These are phyloP conservation scores for Cyanoramphus novaezelandiae DNA, from an alignment of 2,113 vertebrate species.

Conservation along the genomic window DNA sequence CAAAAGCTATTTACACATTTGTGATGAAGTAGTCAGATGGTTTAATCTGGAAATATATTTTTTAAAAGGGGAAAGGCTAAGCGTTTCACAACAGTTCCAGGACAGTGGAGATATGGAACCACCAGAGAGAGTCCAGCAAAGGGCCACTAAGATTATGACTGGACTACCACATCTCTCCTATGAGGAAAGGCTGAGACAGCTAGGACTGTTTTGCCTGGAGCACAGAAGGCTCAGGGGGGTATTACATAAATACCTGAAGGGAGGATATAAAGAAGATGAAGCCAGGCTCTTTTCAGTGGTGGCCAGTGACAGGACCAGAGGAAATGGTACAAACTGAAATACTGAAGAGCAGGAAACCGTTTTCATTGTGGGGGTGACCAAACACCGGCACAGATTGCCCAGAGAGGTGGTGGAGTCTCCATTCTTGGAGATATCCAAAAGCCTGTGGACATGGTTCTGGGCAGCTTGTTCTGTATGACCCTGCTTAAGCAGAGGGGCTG, in stretches of 20 bases:
- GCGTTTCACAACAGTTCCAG: background rate
- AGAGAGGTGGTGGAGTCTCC: background rate
- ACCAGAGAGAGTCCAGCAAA: background rate
- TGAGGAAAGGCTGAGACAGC: background rate
- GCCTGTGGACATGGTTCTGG: background rate
- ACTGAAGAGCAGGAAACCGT: background rate
- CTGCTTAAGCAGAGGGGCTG: background rate
- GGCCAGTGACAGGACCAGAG: background rate
- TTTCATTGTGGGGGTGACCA: background rate
- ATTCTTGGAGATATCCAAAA: background rate
- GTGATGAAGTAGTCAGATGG: background rate
- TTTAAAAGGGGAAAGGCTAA: background rate
- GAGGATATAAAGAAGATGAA: background rate
- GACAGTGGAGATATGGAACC: background rate
- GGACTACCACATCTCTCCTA: background rate
- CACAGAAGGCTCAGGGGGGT: background rate
- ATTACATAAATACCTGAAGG: background rate
- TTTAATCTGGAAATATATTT: background rate
- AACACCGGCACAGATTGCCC: background rate
- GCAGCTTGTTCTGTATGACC: background rate
- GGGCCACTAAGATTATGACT: background rate
- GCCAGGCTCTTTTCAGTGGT: background rate
- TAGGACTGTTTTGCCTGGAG: background rate
- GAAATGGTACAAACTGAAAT: background rate
- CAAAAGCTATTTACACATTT: background rate